phyloP scores from a whole-genome alignment of 2,797 vertebrate species.

The Acrocephalus scirpaceus region DNA sequence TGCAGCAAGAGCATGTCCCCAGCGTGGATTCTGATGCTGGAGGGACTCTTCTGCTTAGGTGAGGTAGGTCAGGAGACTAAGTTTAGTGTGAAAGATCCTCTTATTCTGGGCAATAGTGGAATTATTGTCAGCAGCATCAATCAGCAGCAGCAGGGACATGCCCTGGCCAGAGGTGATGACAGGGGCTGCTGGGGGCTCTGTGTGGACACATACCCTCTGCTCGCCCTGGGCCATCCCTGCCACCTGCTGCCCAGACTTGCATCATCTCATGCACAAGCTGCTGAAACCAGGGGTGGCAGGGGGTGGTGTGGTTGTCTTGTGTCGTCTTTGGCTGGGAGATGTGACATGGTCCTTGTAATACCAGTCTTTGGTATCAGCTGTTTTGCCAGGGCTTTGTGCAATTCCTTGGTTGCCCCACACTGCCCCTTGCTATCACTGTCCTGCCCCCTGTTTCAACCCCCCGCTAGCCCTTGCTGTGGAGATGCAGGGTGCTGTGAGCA shows the following conservation, averaged over 20 bases:
- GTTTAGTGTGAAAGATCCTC: neutral
- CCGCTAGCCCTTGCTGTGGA: rapidly evolving
- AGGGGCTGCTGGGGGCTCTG: neutral
- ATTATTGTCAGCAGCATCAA: neutral
- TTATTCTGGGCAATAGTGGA: neutral
- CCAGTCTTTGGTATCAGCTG: neutral
- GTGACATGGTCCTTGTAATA: neutral
- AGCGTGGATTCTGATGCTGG: neutral
- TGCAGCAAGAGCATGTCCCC: rapidly evolving
- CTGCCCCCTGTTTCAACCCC: neutral
- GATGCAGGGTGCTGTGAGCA: neutral
- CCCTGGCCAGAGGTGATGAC: neutral
- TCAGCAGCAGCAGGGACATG: rapidly evolving
- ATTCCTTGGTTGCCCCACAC: neutral
- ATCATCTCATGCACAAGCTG: neutral
- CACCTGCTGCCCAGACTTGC: neutral
- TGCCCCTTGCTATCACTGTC: neutral
- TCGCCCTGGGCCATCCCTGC: rapidly evolving
- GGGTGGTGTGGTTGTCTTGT: constrained; percentile 68
- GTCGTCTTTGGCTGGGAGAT: neutral
- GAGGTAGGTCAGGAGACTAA: neutral
- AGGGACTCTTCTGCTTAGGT: neutral
- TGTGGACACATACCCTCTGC: neutral
- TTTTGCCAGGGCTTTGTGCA: neutral
- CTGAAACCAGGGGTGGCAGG: neutral